Conservation (phyloP, 2,113 vertebrate genomes). For the Sebastes fasciatus region DNA sequence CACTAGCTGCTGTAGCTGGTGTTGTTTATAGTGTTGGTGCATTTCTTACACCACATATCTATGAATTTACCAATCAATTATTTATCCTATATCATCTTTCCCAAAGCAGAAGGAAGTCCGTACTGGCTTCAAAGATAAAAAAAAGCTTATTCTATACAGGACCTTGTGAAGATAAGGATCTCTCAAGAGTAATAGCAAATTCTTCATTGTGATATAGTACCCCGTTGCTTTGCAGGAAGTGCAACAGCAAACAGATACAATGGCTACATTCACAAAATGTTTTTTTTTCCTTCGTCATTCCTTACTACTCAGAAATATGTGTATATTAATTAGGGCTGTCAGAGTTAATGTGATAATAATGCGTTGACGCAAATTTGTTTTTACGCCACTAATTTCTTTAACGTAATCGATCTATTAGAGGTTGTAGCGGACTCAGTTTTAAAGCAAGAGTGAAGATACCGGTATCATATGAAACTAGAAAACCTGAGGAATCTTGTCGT, state of each 20-base stretch:
- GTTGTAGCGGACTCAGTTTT: too few species aligned
- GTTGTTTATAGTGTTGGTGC: conserved; percentile 4
- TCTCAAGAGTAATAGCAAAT: conserved; percentile 16
- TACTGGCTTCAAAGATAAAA: conserved; percentile 9
- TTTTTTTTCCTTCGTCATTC: neutral
- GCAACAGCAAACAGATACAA: neutral
- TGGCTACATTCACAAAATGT: neutral
- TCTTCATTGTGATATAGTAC: neutral
- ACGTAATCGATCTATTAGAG: too few species aligned
- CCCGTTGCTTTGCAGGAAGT: neutral
- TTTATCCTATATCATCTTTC: neutral
- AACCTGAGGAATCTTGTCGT: too few species aligned
- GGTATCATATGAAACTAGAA: too few species aligned
- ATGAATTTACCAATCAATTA: neutral
- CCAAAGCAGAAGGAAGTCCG: neutral
- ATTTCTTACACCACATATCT: neutral
- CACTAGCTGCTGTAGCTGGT: neutral
- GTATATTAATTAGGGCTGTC: neutral
- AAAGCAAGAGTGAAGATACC: too few species aligned
- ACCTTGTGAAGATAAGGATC: conserved; percentile 13
- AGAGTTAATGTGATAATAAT: too few species aligned
- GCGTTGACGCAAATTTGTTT: too few species aligned
- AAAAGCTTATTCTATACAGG: neutral
- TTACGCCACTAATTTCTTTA: too few species aligned
- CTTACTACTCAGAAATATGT: neutral